Evolutionary conservation across 2,888 invertebrate genomes (phyloP).

Genomic region (Brachylomia viminalis): DNA sequence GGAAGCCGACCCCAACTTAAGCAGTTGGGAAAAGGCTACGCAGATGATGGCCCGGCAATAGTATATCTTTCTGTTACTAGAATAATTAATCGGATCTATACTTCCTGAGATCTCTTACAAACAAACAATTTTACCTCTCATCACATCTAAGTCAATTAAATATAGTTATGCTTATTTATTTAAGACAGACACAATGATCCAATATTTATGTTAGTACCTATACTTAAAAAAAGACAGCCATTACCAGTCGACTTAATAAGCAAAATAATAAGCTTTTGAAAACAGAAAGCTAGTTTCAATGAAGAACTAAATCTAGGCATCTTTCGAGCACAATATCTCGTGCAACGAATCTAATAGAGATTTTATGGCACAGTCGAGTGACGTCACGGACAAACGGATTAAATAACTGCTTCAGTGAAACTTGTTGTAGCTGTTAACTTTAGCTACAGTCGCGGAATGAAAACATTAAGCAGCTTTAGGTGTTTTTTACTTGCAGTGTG

Average conservation of each 20-base stretch:
- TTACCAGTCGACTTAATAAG: not conserved
- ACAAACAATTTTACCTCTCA: too few species aligned
- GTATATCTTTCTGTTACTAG: not conserved
- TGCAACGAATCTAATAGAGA: conserved; percentile 36
- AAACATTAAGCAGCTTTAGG: conserved; percentile 1
- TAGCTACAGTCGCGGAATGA: conserved; percentile 1
- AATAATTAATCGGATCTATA: too few species aligned
- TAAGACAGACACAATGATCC: too few species aligned
- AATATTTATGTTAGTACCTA: too few species aligned
- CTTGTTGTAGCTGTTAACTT: conserved; percentile 24
- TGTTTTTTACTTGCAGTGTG: not conserved
- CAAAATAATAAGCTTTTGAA: conserved; percentile 2
- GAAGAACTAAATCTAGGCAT: conserved; percentile 8
- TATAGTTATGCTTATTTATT: too few species aligned
- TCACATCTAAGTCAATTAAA: too few species aligned
- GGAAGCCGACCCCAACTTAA: too few species aligned
- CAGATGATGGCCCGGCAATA: not conserved
- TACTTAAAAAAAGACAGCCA: too few species aligned
- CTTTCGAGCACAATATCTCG: conserved; percentile 18
- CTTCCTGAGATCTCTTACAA: too few species aligned
- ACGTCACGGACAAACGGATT: conserved; percentile 39
- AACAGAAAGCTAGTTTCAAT: conserved; percentile 1
- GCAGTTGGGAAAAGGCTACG: not conserved
- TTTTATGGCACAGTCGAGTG: conserved; percentile 38
- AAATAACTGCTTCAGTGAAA: conserved; percentile 39